Conservation (phyloP, 92 coral and sea anemone genomes). For the Parazoanthus swiftii region DNA sequence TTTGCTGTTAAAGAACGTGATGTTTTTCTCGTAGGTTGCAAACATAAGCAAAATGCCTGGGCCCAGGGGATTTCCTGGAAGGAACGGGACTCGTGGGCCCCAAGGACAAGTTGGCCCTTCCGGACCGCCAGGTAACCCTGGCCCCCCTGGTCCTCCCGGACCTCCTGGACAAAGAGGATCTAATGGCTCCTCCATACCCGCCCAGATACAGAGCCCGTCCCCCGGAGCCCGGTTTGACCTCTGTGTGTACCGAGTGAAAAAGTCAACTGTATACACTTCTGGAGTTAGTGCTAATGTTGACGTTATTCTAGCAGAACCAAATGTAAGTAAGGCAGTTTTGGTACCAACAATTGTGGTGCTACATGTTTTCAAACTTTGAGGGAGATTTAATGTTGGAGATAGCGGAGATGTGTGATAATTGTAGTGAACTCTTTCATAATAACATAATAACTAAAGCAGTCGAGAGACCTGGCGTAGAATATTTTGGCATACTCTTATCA, state of each 20-base stretch:
- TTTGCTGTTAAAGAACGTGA: background rate
- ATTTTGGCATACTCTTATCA: too few species aligned
- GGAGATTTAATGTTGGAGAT: too few species aligned
- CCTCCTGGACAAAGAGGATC: conserved; percentile 5
- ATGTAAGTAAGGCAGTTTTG: background rate
- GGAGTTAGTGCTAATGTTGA: background rate
- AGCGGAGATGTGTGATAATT: too few species aligned
- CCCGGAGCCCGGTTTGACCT: background rate
- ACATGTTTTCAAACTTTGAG: too few species aligned
- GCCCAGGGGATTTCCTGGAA: background rate
- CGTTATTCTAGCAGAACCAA: background rate
- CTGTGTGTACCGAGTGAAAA: background rate
- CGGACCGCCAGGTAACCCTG: background rate
- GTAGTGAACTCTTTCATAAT: too few species aligned
- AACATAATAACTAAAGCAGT: too few species aligned
- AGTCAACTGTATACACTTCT: background rate
- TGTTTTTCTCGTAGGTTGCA: background rate
- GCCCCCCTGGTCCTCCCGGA: background rate
- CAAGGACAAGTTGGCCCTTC: background rate
- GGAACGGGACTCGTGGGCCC: background rate
- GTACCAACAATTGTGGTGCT: too few species aligned
- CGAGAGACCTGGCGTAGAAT: too few species aligned
- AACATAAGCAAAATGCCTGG: conserved; percentile 27
- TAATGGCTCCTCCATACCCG: background rate
- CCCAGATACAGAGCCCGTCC: background rate